Evolutionary conservation across 2,888 invertebrate genomes (phyloP).

Genomic region (Rhorus exstirpatorius): DNA sequence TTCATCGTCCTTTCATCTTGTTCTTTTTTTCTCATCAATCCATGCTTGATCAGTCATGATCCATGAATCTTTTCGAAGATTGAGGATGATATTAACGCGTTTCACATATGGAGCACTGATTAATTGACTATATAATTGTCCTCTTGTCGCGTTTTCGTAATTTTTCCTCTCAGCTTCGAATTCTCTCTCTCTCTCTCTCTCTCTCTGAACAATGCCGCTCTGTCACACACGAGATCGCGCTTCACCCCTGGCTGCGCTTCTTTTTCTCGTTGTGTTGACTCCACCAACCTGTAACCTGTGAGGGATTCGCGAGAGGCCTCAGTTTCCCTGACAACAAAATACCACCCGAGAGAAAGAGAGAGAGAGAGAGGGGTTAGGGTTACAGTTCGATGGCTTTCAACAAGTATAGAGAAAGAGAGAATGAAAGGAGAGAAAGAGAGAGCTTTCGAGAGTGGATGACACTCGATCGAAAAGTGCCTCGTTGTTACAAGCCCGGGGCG

Average conservation of each 20-base stretch:
- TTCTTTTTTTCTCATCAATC: too few species aligned
- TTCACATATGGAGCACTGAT: too few species aligned
- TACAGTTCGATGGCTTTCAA: constrained; percentile 66
- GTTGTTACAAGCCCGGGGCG: constrained; percentile 75
- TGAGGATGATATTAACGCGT: too few species aligned
- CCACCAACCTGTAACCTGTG: constrained; percentile 50
- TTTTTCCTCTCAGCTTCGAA: not conserved
- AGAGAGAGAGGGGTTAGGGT: constrained; percentile 45
- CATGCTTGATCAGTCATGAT: too few species aligned
- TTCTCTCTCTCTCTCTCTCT: too few species aligned
- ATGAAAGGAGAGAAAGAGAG: constrained; percentile 53
- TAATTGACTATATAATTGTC: too few species aligned
- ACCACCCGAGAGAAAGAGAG: constrained; percentile 35
- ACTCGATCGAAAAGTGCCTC: constrained; percentile 81
- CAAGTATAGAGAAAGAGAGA: constrained; percentile 47
- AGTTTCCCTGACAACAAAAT: constrained; percentile 32
- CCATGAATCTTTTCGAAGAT: too few species aligned
- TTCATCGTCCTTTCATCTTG: not conserved
- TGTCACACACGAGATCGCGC: not conserved
- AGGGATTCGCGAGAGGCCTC: not conserved
- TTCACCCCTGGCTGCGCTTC: constrained; percentile 21
- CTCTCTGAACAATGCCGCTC: too few species aligned
- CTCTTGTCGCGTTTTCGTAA: constrained; percentile 9
- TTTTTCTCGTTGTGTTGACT: not conserved
- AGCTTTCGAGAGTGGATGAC: constrained; percentile 77